These are phyloP conservation scores for Misgurnus mizolepis DNA, from an alignment of 2,113 vertebrate genomes.

Conservation along the genomic window DNA sequence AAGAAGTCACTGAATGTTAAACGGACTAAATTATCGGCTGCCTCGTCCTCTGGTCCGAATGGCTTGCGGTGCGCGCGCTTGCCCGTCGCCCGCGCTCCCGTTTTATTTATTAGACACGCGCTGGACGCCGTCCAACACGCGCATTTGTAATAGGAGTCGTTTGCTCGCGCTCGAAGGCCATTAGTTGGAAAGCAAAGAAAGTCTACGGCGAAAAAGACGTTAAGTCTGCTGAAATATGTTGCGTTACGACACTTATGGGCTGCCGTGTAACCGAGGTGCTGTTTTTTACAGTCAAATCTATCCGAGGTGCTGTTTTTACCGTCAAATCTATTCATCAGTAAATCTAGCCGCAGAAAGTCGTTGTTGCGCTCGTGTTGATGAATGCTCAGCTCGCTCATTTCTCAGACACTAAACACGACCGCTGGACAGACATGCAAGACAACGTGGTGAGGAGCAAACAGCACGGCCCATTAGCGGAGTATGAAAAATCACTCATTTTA, in stretches of 20 bases:
- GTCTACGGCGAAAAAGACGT: conserved; percentile 33
- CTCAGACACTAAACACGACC: conserved; percentile 49
- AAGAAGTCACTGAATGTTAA: neutral
- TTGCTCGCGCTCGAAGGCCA: conserved; percentile 48
- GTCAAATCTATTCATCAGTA: conserved; percentile 55
- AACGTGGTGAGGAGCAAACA: conserved; percentile 43
- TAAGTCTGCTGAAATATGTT: conserved; percentile 54
- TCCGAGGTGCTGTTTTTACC: conserved; percentile 53
- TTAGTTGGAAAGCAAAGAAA: conserved; percentile 52
- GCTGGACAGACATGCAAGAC: conserved; percentile 52
- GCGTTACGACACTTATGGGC: conserved; percentile 54
- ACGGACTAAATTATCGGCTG: conserved; percentile 16
- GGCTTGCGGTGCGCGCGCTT: conserved; percentile 3
- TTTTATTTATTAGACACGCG: conserved; percentile 55
- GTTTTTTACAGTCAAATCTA: conserved; percentile 54
- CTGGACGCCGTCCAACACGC: conserved; percentile 53
- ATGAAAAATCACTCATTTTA: conserved; percentile 57
- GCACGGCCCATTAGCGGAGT: conserved; percentile 51
- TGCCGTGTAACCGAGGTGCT: conserved; percentile 53
- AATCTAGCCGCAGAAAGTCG: conserved; percentile 54
- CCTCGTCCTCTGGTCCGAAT: conserved; percentile 30
- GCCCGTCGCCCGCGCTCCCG: conserved; percentile 33
- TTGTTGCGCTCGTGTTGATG: conserved; percentile 51
- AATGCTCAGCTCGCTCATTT: conserved; percentile 51
- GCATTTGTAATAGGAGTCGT: conserved; percentile 58